A percentile compares a stretch with the other conserved stretches of the same genome.
These are phyloP conservation scores for Ectemnius lituratus DNA, from an alignment of 2,888 invertebrate species.

Conservation along the genomic window DNA sequence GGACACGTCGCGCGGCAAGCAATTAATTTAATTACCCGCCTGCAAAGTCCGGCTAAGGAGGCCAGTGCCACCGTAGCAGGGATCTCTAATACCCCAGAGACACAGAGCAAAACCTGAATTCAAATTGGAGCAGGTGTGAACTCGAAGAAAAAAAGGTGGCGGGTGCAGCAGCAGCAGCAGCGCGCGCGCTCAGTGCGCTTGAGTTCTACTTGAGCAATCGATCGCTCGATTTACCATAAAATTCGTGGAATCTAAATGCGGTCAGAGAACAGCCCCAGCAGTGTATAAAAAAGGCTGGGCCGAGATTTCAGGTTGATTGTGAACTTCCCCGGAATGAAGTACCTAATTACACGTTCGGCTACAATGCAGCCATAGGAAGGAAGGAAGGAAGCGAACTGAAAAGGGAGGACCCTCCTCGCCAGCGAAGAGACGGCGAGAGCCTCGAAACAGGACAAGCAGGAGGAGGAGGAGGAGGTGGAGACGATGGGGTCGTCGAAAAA, in stretches of 20 bases:
- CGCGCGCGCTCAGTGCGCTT: background rate
- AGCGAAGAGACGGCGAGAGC: background rate
- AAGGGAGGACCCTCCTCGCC: background rate
- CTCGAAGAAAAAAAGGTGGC: slow-evolving; percentile 10
- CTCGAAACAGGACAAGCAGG: slow-evolving; percentile 7
- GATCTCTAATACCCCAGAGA: background rate
- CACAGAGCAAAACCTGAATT: slow-evolving; percentile 10
- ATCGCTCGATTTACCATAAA: too few species aligned
- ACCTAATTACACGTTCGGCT: background rate
- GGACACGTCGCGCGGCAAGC: slow-evolving; percentile 6
- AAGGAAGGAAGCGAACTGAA: slow-evolving; percentile 8
- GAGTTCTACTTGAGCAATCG: too few species aligned
- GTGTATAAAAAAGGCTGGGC: background rate
- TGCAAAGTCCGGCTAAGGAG: too few species aligned
- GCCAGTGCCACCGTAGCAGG: background rate
- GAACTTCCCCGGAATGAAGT: background rate
- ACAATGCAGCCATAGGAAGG: slow-evolving; percentile 10
- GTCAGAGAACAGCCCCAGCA: too few species aligned
- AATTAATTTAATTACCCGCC: slow-evolving; percentile 13
- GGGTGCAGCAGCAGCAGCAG: background rate
- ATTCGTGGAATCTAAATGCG: too few species aligned
- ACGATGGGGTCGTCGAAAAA: slow-evolving; percentile 52
- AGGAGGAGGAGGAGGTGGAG: slow-evolving; percentile 24
- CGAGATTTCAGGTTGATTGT: slow-evolving; percentile 2
- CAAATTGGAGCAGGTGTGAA: slow-evolving; percentile 22